Percentiles rank a stretch among this genome's conserved stretches.
These are phyloP conservation scores for Nematostella vectensis DNA, from an alignment of 92 coral and sea anemone genomes.

Conservation along the genomic window DNA sequence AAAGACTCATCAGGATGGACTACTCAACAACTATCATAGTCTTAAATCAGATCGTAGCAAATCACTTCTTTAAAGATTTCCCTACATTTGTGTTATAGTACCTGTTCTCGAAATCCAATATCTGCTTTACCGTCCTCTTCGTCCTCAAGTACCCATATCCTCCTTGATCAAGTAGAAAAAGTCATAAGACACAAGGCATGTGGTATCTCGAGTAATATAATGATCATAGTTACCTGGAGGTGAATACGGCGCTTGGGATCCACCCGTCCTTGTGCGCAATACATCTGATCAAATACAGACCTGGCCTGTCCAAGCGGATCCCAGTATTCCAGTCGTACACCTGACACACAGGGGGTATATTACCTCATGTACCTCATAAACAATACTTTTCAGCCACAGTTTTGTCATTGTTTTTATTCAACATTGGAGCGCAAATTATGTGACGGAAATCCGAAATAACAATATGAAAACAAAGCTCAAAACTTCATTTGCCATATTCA, in stretches of 20 bases:
- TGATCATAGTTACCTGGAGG: constrained; percentile 48
- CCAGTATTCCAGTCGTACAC: constrained; percentile 45
- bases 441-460: too few species aligned
- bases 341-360: constrained; percentile 11
- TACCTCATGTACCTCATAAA: too few species aligned
- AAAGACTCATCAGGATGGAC: background rate
- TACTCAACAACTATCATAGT: background rate
- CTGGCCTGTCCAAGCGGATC: constrained; percentile 26
- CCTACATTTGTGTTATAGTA: background rate
- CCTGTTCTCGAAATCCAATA: too few species aligned
- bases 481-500: too few species aligned
- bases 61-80: background rate
- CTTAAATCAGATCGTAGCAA: background rate
- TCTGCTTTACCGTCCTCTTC: too few species aligned
- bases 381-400: too few species aligned
- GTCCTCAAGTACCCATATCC: too few species aligned
- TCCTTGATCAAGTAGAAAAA: too few species aligned
- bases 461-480: too few species aligned
- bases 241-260: constrained; percentile 49
- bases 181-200: too few species aligned
- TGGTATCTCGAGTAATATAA: background rate
- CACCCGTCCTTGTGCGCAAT: constrained; percentile 56
- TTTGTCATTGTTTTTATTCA: too few species aligned
- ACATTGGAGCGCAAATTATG: too few species aligned
- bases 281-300: constrained; percentile 56